Percentiles rank a stretch among this genome's conserved stretches.
phyloP scores from a whole-genome alignment of 2,797 vertebrate species.

The Oreortyx pictus region DNA sequence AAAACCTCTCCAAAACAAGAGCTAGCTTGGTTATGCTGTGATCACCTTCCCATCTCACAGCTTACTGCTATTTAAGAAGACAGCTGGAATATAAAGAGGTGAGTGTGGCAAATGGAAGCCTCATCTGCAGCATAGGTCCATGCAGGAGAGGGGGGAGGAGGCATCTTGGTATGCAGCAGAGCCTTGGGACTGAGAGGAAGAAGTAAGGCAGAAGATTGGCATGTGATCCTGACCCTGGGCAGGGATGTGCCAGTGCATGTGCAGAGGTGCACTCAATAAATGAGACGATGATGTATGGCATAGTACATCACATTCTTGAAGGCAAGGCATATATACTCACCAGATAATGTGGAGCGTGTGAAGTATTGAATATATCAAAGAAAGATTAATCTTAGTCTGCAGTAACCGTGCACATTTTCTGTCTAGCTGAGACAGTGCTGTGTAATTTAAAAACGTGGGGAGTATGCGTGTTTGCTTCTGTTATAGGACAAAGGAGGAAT shows the following conservation, averaged over 20 bases:
- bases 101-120: neutral
- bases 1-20: neutral
- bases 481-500: neutral
- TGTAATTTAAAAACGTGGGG: slow-evolving; percentile 28
- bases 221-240: slow-evolving; percentile 42
- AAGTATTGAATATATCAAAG: slow-evolving; percentile 71
- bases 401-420: slow-evolving; percentile 36
- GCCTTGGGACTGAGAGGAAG: neutral
- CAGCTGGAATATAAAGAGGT: neutral
- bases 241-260: neutral
- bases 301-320: slow-evolving; percentile 67
- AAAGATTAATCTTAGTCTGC: slow-evolving; percentile 68
- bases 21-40: neutral
- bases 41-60: neutral
- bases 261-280: slow-evolving; percentile 63
- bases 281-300: slow-evolving; percentile 58
- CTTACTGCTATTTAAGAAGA: neutral
- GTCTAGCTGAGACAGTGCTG: slow-evolving; percentile 32
- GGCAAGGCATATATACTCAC: slow-evolving; percentile 69
- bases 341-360: slow-evolving; percentile 65
- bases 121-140: accelerated
- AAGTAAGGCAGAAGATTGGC: slow-evolving; percentile 6
- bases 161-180: neutral
- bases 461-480: neutral
- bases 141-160: neutral